These are phyloP conservation scores for Nixonia krombeini DNA, from an alignment of 1,140 invertebrate genomes.

Conservation along the genomic window DNA sequence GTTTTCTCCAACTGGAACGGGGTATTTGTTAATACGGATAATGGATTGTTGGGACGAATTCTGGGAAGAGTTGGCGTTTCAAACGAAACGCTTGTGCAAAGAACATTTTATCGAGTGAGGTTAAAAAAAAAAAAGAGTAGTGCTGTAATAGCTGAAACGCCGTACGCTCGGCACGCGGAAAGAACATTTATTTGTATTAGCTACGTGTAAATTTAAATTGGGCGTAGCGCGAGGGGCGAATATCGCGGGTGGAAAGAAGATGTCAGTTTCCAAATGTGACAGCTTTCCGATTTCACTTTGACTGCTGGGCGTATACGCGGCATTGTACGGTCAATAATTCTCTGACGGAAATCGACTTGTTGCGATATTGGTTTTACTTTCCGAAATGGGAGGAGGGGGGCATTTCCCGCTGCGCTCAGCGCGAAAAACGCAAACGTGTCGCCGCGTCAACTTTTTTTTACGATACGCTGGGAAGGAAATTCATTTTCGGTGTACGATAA, in stretches of 20 bases:
- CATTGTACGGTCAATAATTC: conserved; percentile 11
- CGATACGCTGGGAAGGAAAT: too few species aligned
- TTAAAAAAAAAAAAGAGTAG: too few species aligned
- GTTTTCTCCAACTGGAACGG: too few species aligned
- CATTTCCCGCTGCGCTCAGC: background rate
- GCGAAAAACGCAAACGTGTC: background rate
- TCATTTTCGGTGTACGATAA: too few species aligned
- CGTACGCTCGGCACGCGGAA: too few species aligned
- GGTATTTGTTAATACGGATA: too few species aligned
- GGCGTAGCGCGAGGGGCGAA: conserved; percentile 6
- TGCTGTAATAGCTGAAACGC: too few species aligned
- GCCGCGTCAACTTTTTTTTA: background rate
- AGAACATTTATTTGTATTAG: too few species aligned
- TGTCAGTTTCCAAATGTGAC: conserved; percentile 53
- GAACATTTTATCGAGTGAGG: too few species aligned
- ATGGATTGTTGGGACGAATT: too few species aligned
- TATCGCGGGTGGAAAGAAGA: conserved; percentile 25
- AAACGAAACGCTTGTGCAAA: too few species aligned
- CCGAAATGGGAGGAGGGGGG: background rate
- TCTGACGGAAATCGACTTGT: conserved; percentile 47
- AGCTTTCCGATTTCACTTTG: conserved; percentile 56
- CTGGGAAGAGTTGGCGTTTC: too few species aligned
- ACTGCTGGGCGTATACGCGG: conserved; percentile 3
- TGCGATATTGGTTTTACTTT: conserved; percentile 16
- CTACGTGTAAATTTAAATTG: background rate